Evolutionary conservation across 2,113 vertebrate genomes (phyloP).

Genomic region (Micronisus gabar): DNA sequence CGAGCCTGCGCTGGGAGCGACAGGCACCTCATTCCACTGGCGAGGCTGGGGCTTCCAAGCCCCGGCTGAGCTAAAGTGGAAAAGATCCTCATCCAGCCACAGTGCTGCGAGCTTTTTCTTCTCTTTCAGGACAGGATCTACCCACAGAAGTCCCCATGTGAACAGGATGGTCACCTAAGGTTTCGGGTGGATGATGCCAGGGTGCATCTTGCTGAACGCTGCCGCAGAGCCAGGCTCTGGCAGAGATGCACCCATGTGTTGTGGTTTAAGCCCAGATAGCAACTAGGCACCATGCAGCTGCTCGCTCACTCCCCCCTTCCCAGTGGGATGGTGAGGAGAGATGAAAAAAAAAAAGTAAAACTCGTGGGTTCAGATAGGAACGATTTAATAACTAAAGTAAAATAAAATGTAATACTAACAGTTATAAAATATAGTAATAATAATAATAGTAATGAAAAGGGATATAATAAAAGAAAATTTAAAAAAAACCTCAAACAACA

Average conservation of each 20-base stretch:
- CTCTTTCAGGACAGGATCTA: not conserved
- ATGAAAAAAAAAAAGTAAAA: too few species aligned
- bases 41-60: not conserved
- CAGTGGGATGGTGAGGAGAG: too few species aligned
- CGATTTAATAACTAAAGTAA: too few species aligned
- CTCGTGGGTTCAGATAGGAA: too few species aligned
- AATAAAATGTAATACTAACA: too few species aligned
- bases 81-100: not conserved
- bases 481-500: too few species aligned
- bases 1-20: accelerated
- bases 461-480: too few species aligned
- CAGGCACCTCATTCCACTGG: accelerated
- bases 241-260: not conserved
- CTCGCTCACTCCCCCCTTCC: too few species aligned
- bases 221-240: accelerated
- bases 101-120: not conserved
- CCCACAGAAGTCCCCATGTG: accelerated
- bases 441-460: too few species aligned
- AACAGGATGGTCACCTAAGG: not conserved
- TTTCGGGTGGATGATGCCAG: not conserved
- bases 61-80: not conserved
- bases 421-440: too few species aligned
- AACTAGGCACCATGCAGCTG: too few species aligned
- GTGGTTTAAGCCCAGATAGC: too few species aligned
- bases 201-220: not conserved